phyloP scores from a whole-genome alignment of 2,113 vertebrate genomes.

The Turnix velox region DNA sequence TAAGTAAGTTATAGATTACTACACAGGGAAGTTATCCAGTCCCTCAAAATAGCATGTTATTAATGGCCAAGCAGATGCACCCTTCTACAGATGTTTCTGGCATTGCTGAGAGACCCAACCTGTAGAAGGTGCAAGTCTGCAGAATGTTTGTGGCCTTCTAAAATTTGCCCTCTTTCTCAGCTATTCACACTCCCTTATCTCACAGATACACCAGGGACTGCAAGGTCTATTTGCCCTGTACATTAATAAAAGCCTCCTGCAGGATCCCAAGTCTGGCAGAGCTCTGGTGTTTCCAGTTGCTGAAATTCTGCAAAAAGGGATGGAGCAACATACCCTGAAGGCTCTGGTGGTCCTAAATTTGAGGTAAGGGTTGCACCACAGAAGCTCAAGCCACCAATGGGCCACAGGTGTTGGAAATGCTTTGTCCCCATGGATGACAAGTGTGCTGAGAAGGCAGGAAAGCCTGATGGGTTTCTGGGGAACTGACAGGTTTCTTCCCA shows the following conservation, averaged over 20 bases:
- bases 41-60: neutral
- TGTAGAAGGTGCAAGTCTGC: neutral
- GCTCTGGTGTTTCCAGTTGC: neutral
- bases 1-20: neutral
- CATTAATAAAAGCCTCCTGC: neutral
- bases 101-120: neutral
- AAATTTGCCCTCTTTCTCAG: neutral
- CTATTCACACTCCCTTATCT: neutral
- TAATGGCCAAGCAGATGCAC: neutral
- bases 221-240: neutral
- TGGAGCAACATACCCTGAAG: neutral
- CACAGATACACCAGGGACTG: neutral
- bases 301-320: neutral
- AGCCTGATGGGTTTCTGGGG: neutral
- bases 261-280: neutral
- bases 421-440: rapidly evolving
- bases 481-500: neutral
- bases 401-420: neutral
- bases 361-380: rapidly evolving
- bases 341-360: neutral
- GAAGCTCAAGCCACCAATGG: rapidly evolving
- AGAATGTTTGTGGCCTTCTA: neutral
- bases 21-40: neutral
- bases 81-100: neutral
- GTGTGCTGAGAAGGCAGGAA: neutral